These are phyloP conservation scores for Lacerta bilineata DNA, from an alignment of 2,797 vertebrate genomes.

Conservation along the genomic window DNA sequence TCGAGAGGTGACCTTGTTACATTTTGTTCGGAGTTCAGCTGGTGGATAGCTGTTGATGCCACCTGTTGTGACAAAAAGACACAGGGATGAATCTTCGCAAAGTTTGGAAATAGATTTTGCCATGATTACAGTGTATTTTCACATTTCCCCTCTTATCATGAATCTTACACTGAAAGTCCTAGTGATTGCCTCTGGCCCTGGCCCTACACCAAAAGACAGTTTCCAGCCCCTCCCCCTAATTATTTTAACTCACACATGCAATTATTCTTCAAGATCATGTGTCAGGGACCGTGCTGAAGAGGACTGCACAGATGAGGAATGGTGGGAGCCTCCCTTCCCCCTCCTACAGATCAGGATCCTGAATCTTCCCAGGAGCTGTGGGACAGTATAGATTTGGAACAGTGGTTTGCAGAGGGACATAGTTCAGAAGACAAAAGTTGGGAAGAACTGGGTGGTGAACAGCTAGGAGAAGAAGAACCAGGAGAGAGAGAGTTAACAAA, in stretches of 20 bases:
- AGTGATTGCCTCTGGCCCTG: no score
- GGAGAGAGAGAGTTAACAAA: no score
- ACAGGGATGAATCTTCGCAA: background rate
- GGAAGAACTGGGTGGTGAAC: no score
- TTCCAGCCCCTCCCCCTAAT: background rate
- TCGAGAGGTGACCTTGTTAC: conserved; percentile 22
- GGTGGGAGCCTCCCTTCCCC: no score
- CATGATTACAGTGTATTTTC: background rate
- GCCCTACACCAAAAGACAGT: background rate
- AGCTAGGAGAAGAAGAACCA: no score
- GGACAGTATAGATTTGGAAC: no score
- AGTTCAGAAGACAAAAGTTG: no score
- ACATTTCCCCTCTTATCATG: background rate
- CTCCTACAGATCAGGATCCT: no score
- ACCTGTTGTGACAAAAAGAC: conserved; percentile 1
- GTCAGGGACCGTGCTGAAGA: no score
- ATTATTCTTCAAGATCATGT: background rate
- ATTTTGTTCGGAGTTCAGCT: conserved; percentile 31
- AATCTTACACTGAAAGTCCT: background rate
- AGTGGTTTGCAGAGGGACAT: no score
- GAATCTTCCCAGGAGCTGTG: no score
- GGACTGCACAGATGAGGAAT: no score
- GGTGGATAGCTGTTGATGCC: conserved; percentile 28
- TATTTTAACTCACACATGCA: background rate
- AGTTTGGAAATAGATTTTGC: background rate